Conservation (phyloP, 2,113 vertebrate genomes). For the Platanista minor region DNA sequence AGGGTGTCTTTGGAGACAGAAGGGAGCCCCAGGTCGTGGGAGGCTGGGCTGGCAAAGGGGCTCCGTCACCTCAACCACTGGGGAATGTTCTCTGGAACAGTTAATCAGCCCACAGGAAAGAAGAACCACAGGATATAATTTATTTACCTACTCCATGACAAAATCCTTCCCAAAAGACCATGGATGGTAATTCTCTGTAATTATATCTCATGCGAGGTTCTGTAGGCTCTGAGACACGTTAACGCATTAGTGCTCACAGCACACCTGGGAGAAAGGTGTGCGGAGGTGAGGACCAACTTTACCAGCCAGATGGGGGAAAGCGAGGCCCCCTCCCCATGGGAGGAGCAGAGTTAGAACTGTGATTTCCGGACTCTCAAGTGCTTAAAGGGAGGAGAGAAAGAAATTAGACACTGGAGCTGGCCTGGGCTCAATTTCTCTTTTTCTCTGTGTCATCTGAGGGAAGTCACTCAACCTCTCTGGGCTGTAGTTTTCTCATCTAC, state of each 20-base stretch:
- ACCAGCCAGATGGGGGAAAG: not conserved
- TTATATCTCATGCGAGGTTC: slow-evolving; percentile 31
- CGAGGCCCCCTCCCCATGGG: not conserved
- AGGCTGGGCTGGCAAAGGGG: not conserved
- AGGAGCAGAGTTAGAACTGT: not conserved
- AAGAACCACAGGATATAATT: slow-evolving; percentile 79
- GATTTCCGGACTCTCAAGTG: fast-evolving
- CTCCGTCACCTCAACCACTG: not conserved
- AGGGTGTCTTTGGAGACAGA: not conserved
- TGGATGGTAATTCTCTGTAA: slow-evolving; percentile 60
- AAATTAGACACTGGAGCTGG: fast-evolving
- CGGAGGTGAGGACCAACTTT: fast-evolving
- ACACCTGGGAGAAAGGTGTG: not conserved
- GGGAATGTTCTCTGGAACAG: slow-evolving; percentile 68
- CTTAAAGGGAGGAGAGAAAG: not conserved
- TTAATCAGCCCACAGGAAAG: slow-evolving; percentile 73
- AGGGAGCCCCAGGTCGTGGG: not conserved
- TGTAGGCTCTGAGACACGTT: not conserved
- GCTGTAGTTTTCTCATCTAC: not conserved
- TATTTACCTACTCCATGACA: slow-evolving; percentile 63
- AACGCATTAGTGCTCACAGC: not conserved
- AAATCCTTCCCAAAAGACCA: slow-evolving; percentile 60
- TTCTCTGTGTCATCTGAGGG: not conserved
- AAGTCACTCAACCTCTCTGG: not conserved
- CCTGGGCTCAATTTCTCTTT: not conserved